Evolutionary conservation across 35 echinoderm and acorn worm species (phyloP).

Genomic region (Patiria miniata): DNA sequence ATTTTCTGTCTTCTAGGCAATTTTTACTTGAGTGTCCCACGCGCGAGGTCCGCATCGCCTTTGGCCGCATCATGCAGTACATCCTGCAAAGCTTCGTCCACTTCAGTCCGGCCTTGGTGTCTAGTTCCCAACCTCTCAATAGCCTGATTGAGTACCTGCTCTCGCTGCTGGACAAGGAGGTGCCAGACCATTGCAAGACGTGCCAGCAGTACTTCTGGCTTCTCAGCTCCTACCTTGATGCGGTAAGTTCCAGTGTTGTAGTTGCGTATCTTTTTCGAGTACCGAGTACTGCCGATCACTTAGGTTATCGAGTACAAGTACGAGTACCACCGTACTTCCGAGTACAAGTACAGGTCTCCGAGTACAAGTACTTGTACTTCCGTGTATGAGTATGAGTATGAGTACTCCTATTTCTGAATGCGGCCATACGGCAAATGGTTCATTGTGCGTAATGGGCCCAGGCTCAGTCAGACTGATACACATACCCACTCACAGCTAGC

Average conservation of each 20-base stretch:
- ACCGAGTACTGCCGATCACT: no score
- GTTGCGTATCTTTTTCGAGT: no score
- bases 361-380: no score
- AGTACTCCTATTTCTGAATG: no score
- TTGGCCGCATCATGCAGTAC: constrained; percentile 64
- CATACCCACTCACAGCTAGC: no score
- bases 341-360: no score
- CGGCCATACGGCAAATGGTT: no score
- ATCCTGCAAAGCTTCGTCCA: constrained; percentile 63
- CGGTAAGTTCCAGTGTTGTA: constrained; percentile 68
- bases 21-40: constrained; percentile 86
- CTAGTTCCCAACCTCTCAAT: constrained; percentile 58
- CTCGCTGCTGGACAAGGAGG: constrained; percentile 82
- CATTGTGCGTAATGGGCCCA: no score
- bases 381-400: no score
- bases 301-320: no score
- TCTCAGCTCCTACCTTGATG: constrained; percentile 76
- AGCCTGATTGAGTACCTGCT: constrained; percentile 75
- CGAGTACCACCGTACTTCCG: no score
- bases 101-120: constrained; percentile 24
- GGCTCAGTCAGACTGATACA: no score
- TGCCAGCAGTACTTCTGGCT: constrained; percentile 97
- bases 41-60: constrained; percentile 70
- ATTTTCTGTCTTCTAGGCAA: constrained; percentile 41
- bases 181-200: constrained; percentile 81